Percentiles rank a stretch among this genome's conserved stretches.
Conservation (phyloP, 2,888 invertebrate species). For the Panzeria rudis region DNA sequence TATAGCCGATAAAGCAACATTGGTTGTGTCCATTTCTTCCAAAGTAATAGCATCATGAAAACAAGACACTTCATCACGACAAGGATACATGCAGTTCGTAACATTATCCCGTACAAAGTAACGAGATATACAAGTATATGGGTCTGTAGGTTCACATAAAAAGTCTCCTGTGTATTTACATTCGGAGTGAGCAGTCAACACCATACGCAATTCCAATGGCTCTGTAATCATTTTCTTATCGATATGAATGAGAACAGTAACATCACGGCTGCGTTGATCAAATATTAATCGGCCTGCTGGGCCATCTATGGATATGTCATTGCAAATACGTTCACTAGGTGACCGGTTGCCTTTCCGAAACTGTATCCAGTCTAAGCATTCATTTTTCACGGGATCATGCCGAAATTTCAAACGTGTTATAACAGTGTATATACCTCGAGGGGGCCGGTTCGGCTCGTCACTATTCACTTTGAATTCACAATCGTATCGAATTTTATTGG, state of each 20-base stretch:
- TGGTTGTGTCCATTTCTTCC: slow-evolving; percentile 79
- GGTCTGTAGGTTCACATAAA: slow-evolving; percentile 79
- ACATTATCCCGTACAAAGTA: slow-evolving; percentile 82
- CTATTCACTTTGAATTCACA: slow-evolving; percentile 80
- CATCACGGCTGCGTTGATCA: slow-evolving; percentile 80
- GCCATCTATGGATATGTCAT: slow-evolving; percentile 80
- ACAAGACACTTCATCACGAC: slow-evolving; percentile 81
- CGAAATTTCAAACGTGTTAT: slow-evolving; percentile 82
- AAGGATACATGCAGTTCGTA: slow-evolving; percentile 82
- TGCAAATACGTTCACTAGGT: slow-evolving; percentile 80
- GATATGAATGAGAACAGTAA: slow-evolving; percentile 78
- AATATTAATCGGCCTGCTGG: slow-evolving; percentile 79
- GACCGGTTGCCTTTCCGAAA: slow-evolving; percentile 80
- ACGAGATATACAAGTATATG: slow-evolving; percentile 81
- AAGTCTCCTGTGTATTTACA: slow-evolving; percentile 80
- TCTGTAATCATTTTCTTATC: slow-evolving; percentile 78
- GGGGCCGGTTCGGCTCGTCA: slow-evolving; percentile 75
- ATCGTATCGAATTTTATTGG: slow-evolving; percentile 79
- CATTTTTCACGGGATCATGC: slow-evolving; percentile 76
- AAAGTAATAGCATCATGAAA: slow-evolving; percentile 78
- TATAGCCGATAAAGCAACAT: slow-evolving; percentile 82
- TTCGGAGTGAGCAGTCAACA: slow-evolving; percentile 80
- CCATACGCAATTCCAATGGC: slow-evolving; percentile 81
- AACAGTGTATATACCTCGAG: slow-evolving; percentile 79
- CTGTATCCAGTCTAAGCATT: slow-evolving; percentile 81